Percentiles rank a stretch among this genome's conserved stretches.
Conservation (phyloP, 2,113 vertebrate species). For the Piprites chloris region DNA sequence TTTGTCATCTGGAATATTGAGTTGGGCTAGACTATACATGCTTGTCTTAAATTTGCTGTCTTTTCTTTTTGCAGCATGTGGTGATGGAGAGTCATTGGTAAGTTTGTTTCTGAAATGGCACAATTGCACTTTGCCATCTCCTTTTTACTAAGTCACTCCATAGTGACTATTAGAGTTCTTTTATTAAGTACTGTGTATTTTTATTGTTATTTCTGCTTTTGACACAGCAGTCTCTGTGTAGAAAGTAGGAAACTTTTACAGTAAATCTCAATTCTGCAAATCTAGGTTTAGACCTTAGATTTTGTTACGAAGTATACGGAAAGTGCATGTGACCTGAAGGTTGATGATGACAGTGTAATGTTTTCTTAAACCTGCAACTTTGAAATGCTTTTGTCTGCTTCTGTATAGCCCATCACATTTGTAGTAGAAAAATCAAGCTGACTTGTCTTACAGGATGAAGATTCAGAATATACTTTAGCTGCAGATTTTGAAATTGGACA, state of each 20-base stretch:
- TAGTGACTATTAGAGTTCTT: background rate
- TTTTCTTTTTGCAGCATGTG: slow-evolving; percentile 75
- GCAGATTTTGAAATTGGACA: slow-evolving; percentile 97
- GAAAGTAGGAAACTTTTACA: background rate
- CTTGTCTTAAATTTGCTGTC: background rate
- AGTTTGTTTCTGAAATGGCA: slow-evolving; percentile 53
- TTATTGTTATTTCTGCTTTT: background rate
- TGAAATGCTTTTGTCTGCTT: background rate
- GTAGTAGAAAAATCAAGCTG: background rate
- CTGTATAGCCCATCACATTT: background rate
- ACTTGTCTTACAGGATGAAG: slow-evolving; percentile 85
- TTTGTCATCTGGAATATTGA: background rate
- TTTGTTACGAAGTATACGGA: background rate
- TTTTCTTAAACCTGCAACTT: background rate
- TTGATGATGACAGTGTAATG: background rate
- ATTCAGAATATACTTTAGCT: slow-evolving; percentile 89
- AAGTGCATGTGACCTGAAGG: background rate
- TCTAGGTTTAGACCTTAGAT: background rate
- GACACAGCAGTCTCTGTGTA: background rate
- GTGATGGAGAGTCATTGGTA: slow-evolving; percentile 90
- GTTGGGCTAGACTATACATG: background rate
- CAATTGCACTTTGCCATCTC: accelerated
- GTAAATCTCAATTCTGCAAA: background rate
- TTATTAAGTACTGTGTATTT: background rate
- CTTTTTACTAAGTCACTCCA: background rate